These are phyloP conservation scores for Macrosteles quadrilineatus DNA, from an alignment of 1,140 invertebrate species.

Conservation along the genomic window DNA sequence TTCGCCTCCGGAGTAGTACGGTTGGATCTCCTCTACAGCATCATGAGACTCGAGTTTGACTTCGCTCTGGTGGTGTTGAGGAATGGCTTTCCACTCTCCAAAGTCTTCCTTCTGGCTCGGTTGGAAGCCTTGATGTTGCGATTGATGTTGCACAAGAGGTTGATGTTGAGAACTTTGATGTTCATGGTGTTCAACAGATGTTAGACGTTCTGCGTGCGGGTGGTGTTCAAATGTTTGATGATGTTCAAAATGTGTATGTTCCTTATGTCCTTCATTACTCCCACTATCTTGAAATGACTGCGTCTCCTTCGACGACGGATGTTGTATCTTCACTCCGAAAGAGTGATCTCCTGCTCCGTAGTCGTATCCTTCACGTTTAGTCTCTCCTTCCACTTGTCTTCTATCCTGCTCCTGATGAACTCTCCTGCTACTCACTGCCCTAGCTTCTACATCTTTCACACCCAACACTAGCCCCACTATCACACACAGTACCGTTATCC, in stretches of 20 bases:
- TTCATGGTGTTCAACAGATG: no score
- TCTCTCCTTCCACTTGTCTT: neutral
- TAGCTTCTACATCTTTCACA: no score
- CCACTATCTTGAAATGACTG: no score
- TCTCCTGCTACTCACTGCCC: neutral
- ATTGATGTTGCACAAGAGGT: no score
- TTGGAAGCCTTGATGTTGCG: neutral
- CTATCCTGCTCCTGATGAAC: neutral
- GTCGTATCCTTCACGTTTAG: neutral
- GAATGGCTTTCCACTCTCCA: constrained; percentile 1
- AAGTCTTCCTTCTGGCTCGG: constrained; percentile 9
- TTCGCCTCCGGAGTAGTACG: neutral
- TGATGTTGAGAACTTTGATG: no score
- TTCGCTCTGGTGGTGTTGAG: neutral
- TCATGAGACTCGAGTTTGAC: neutral
- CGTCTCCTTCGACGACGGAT: neutral
- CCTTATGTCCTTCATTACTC: no score
- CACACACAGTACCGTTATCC: constrained; percentile 1
- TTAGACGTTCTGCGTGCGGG: no score
- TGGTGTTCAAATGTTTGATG: no score
- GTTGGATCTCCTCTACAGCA: neutral
- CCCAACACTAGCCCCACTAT: no score
- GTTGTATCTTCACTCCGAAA: constrained; percentile 1
- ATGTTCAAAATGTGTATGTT: no score
- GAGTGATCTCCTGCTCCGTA: neutral